These are phyloP conservation scores for Ammodytes dubius DNA, from an alignment of 2,113 vertebrate species.

Conservation along the genomic window DNA sequence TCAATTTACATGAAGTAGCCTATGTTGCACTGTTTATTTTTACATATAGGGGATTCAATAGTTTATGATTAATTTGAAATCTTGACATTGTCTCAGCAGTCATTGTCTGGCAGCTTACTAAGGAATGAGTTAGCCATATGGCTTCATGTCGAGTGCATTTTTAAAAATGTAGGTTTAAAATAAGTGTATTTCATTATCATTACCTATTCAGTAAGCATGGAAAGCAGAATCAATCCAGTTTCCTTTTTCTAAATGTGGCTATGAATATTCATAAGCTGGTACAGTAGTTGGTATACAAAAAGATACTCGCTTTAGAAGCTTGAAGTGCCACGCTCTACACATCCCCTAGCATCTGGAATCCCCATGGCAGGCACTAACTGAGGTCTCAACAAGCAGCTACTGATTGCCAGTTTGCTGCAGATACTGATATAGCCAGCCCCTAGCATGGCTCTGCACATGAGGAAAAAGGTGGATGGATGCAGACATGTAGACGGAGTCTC, in stretches of 20 bases:
- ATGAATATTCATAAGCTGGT: constrained; percentile 61
- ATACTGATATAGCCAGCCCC: constrained; percentile 59
- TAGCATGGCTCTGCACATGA: constrained; percentile 44
- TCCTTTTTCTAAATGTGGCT: constrained; percentile 32
- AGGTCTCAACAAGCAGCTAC: constrained; percentile 70
- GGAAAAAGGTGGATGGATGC: constrained; percentile 27
- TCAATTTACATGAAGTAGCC: not conserved
- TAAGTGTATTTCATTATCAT: constrained; percentile 19
- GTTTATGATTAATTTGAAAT: not conserved
- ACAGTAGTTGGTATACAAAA: constrained; percentile 57
- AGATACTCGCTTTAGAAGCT: constrained; percentile 58
- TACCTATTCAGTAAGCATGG: constrained; percentile 15
- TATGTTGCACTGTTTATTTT: not conserved
- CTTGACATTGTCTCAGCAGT: not conserved
- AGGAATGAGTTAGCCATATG: not conserved
- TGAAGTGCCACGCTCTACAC: constrained; percentile 51
- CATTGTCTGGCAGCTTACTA: not conserved
- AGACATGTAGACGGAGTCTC: constrained; percentile 18
- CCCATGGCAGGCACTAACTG: constrained; percentile 59
- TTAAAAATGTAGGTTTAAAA: constrained; percentile 1
- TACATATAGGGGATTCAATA: not conserved
- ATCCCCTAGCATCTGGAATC: constrained; percentile 68
- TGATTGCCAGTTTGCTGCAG: constrained; percentile 67
- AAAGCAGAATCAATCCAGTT: constrained; percentile 32
- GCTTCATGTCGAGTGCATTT: constrained; percentile 4